A percentile compares a stretch with the other conserved stretches of the same genome.
Conservation (phyloP, 2,113 vertebrate genomes). For the Smithornis capensis region DNA sequence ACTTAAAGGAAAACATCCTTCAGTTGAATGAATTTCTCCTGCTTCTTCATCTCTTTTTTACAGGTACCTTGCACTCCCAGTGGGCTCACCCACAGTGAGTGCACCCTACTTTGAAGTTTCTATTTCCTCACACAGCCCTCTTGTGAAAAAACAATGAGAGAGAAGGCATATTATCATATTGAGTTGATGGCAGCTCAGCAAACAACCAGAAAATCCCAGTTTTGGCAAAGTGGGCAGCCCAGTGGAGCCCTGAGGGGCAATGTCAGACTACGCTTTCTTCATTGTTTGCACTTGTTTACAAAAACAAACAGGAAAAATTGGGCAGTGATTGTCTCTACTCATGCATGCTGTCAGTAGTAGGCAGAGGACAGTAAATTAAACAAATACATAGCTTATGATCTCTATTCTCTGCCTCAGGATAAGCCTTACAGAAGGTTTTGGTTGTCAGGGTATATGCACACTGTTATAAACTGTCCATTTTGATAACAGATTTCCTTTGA, state of each 20-base stretch:
- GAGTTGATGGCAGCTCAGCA: neutral
- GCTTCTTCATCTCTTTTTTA: neutral
- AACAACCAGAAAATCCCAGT: neutral
- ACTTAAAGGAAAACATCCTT: neutral
- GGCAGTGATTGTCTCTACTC: neutral
- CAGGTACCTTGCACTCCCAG: neutral
- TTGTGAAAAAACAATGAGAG: neutral
- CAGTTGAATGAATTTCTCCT: neutral
- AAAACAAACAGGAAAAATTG: neutral
- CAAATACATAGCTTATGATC: neutral
- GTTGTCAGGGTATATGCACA: neutral
- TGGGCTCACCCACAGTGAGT: neutral
- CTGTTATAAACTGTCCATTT: neutral
- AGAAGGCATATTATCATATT: neutral
- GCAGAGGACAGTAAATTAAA: neutral
- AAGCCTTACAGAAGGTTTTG: neutral
- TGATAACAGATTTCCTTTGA: neutral
- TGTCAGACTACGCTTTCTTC: neutral
- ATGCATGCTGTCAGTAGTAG: neutral
- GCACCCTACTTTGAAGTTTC: neutral
- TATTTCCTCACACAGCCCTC: neutral
- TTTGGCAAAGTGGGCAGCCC: neutral
- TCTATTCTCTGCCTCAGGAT: neutral
- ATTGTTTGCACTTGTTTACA: neutral
- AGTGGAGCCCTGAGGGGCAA: neutral